Percentiles rank a stretch among this genome's conserved stretches.
phyloP scores from a whole-genome alignment of 2,888 invertebrate genomes.

The Chouioia cunea region DNA sequence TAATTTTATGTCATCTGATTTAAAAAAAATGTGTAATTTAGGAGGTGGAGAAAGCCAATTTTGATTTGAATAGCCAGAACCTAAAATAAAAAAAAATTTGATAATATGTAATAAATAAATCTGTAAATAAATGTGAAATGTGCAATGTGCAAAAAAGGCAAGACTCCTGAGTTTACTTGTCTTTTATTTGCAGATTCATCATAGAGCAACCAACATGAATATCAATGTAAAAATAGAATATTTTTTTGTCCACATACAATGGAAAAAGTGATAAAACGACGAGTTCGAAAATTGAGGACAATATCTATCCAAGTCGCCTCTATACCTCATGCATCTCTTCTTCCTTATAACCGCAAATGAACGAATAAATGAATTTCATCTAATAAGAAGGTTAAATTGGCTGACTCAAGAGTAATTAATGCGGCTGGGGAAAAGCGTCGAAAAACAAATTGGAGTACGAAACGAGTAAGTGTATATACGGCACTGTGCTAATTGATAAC shows the following conservation, averaged over 20 bases:
- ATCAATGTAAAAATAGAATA: no score
- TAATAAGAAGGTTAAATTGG: slow-evolving; percentile 29
- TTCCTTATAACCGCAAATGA: not conserved
- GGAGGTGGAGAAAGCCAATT: slow-evolving; percentile 58
- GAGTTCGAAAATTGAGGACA: no score
- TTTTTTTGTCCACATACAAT: no score
- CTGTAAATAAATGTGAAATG: no score
- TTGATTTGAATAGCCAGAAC: slow-evolving; percentile 61
- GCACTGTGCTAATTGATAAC: slow-evolving; percentile 7
- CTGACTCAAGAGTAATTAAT: slow-evolving; percentile 2
- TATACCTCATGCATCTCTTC: not conserved
- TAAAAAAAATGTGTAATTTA: slow-evolving; percentile 50
- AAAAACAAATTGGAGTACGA: not conserved
- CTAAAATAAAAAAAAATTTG: slow-evolving; percentile 53
- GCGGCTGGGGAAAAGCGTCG: not conserved
- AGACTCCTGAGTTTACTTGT: no score
- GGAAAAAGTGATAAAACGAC: not conserved
- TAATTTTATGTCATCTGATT: slow-evolving; percentile 31
- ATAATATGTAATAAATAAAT: no score
- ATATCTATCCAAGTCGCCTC: no score
- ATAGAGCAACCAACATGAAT: no score
- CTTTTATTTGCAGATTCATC: no score
- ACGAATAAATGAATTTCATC: slow-evolving; percentile 10
- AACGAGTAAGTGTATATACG: not conserved
- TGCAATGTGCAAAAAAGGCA: no score